phyloP scores from a whole-genome alignment of 2,113 vertebrate genomes.

The Tachuris rubrigastra region DNA sequence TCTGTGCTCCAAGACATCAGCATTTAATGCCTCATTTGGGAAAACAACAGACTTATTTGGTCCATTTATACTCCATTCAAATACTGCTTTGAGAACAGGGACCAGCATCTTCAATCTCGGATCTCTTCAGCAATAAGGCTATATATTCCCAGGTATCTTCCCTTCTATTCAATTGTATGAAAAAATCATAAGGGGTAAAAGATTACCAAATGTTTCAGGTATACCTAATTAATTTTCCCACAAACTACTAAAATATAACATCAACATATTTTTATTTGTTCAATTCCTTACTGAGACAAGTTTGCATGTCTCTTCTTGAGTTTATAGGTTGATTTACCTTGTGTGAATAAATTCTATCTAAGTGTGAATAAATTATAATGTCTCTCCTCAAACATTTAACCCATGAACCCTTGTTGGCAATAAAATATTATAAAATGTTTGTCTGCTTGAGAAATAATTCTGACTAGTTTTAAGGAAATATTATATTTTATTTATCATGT shows the following conservation, averaged over 20 bases:
- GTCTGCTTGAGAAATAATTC: not conserved
- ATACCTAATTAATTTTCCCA: not conserved
- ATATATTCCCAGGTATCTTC: not conserved
- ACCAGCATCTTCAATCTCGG: not conserved
- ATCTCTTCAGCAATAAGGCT: not conserved
- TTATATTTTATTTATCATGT: not conserved
- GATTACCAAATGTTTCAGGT: not conserved
- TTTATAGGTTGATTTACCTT: conserved; percentile 50
- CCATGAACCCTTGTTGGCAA: conserved; percentile 29
- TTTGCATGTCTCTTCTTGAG: conserved; percentile 34
- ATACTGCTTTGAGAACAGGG: not conserved
- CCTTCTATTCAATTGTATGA: not conserved
- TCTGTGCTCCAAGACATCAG: conserved; percentile 16
- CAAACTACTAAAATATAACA: not conserved
- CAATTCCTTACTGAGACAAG: not conserved
- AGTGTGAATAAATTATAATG: not conserved
- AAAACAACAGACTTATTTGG: not conserved
- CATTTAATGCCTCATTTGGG: conserved; percentile 40
- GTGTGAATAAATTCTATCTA: conserved; percentile 59
- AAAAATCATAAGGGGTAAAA: not conserved
- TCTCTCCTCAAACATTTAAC: conserved; percentile 60
- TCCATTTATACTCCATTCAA: conserved; percentile 33
- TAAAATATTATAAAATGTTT: conserved; percentile 32
- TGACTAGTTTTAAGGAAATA: not conserved
- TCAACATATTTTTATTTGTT: not conserved